Percentiles rank a stretch among this genome's conserved stretches.
phyloP scores from a whole-genome alignment of 2,888 invertebrate species.

The Branchipolynoe longqiensis region DNA sequence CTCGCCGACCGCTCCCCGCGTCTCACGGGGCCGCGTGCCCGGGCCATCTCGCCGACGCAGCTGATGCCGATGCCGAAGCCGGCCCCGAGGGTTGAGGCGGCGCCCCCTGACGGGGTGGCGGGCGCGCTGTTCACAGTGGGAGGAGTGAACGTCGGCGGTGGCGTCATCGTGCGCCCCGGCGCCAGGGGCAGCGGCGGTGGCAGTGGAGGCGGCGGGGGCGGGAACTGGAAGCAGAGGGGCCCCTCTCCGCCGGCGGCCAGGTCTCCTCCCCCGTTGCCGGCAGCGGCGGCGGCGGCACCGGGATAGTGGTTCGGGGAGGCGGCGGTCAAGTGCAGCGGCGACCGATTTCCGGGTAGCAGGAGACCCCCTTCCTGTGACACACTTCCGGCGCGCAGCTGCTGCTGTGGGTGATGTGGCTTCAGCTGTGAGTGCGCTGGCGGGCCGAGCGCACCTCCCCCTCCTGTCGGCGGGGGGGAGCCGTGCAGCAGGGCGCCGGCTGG shows the following conservation, averaged over 20 bases:
- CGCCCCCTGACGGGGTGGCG: background rate
- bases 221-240: too few relatives aligned
- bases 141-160: background rate
- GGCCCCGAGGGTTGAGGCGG: too few relatives aligned
- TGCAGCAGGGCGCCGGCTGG: conserved; percentile 74
- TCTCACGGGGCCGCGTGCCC: too few relatives aligned
- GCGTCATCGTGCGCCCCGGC: background rate
- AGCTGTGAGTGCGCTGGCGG: conserved; percentile 10
- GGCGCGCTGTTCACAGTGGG: background rate
- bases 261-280: too few relatives aligned
- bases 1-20: too few relatives aligned
- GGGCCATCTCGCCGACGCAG: background rate
- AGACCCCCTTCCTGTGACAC: too few relatives aligned
- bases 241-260: too few relatives aligned
- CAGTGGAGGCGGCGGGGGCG: background rate
- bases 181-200: background rate
- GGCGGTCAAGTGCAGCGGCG: too few relatives aligned
- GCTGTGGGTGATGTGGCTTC: too few relatives aligned
- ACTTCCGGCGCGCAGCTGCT: conserved; percentile 64
- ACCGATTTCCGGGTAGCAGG: too few relatives aligned
- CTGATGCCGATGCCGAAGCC: too few relatives aligned
- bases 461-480: conserved; percentile 72
- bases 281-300: background rate
- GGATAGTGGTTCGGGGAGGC: too few relatives aligned
- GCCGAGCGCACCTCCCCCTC: background rate